Evolutionary conservation across 2,113 vertebrate species (phyloP), one percentile per base, ranked within the genome.

Genomic region (Petaurus breviceps): DNA sequence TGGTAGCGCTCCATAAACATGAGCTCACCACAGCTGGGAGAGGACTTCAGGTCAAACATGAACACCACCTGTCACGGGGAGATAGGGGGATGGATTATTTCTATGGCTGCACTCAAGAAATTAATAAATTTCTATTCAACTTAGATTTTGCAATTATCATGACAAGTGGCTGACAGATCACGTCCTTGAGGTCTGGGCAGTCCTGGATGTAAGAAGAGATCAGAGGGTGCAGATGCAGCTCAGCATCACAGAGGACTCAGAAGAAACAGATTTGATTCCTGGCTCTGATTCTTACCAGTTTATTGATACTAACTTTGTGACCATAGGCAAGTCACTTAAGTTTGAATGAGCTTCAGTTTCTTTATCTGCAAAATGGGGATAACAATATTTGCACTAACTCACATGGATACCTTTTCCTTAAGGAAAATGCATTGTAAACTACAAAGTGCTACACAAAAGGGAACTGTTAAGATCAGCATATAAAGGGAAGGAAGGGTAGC

Each of bases 1-100:
- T 99, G 99, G 97, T 99, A 99, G 91, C 99, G 98, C 96, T 99
- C 99, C 99, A 99, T 99, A 96, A 99, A 99, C 96, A 99, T 97
- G 95, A 99, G 97, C 95, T 99, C 99, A 1, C 99, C 99, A 4
- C 98, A 99, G 92, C 99, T 99, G 28, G 98, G 98, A 0, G 99
- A 99, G 0, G 98, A 97, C 96, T 99, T 99, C 96, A 99, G 98
- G 91, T 99, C 98, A 94, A 99, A 99, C 98, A 99, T 99, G 97
- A 99, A 98, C 90, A 99, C 99, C 96, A 99, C 99, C 99, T 99
- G 98, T 55, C 68, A 97, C 0, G 31, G n/a, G 91, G 92, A 0
- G 93, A 54, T 91, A 31, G 8, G 4, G 68, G 47, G 9, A 24
- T 51, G 57, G 50, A 90, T 31, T 51, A n/a, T 24, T 16, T n/a